Evolutionary conservation across 2,113 vertebrate genomes (phyloP).

Genomic region (Excalfactoria chinensis): DNA sequence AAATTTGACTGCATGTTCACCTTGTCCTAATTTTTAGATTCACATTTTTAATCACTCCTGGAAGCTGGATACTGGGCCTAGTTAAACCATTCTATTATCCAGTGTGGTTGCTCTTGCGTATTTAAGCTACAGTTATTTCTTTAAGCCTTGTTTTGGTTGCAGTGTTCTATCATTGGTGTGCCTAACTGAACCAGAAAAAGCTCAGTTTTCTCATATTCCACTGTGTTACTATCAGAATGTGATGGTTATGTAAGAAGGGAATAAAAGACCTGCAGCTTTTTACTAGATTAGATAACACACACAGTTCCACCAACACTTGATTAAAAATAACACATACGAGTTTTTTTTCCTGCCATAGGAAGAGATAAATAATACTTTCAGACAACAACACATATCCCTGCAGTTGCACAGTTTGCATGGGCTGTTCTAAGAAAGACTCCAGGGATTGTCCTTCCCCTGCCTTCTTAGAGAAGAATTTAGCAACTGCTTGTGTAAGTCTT

Average conservation of each 20-base stretch:
- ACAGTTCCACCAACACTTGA: background rate
- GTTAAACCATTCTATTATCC: background rate
- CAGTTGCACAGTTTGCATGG: accelerated
- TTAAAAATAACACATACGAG: background rate
- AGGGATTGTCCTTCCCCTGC: background rate
- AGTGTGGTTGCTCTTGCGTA: background rate
- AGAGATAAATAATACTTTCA: background rate
- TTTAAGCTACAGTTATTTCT: background rate
- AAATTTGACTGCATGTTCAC: background rate
- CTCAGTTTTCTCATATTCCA: background rate
- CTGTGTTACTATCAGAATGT: background rate
- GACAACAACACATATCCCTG: background rate
- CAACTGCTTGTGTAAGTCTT: background rate
- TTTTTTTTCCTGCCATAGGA: background rate
- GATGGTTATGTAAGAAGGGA: slow-evolving; percentile 10
- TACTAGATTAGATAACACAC: slow-evolving; percentile 37
- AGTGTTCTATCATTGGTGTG: background rate
- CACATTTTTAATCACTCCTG: background rate
- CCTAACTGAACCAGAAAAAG: background rate
- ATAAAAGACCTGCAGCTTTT: background rate
- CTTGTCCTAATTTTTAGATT: accelerated
- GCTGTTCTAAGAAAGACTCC: background rate
- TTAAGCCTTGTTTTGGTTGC: background rate
- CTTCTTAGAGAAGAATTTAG: background rate
- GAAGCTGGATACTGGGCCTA: background rate